Conservation (phyloP, 2,888 invertebrate species). For the Calameuta pallipes region DNA sequence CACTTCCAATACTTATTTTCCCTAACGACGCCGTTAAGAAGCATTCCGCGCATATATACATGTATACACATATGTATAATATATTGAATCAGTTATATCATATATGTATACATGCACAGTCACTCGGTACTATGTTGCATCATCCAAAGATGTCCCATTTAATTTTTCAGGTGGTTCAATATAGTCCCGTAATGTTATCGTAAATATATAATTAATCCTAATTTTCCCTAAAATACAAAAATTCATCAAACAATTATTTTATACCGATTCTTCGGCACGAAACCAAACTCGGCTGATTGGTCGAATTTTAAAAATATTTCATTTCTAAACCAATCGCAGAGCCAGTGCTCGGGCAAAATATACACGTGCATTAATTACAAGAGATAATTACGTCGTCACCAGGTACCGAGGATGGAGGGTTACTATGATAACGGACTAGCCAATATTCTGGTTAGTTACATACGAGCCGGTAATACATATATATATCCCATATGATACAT, state of each 20-base stretch:
- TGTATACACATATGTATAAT: too few relatives aligned
- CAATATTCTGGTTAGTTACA: slow-evolving; percentile 46
- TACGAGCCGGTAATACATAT: slow-evolving; percentile 7
- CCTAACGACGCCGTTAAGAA: not conserved
- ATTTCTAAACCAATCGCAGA: not conserved
- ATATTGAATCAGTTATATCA: not conserved
- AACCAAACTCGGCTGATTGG: not conserved
- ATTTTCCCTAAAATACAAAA: not conserved
- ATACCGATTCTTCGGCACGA: not conserved
- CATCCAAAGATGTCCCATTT: too few relatives aligned
- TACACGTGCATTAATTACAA: slow-evolving; percentile 46
- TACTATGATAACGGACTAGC: slow-evolving; percentile 45
- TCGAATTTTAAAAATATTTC: not conserved
- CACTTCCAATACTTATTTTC: not conserved
- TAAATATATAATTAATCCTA: too few relatives aligned
- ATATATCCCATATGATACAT: not conserved
- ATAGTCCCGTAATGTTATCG: too few relatives aligned
- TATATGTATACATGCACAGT: too few relatives aligned
- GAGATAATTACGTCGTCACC: slow-evolving; percentile 48
- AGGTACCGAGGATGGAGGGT: slow-evolving; percentile 39
- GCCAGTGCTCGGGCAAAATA: slow-evolving; percentile 30
- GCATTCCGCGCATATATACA: too few relatives aligned
- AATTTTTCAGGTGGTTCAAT: too few relatives aligned
- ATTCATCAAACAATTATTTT: not conserved
- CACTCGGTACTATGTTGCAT: too few relatives aligned